Base-by-base conservation (phyloP, 2,113 vertebrate species). In the Heliornis fulica region DNA sequence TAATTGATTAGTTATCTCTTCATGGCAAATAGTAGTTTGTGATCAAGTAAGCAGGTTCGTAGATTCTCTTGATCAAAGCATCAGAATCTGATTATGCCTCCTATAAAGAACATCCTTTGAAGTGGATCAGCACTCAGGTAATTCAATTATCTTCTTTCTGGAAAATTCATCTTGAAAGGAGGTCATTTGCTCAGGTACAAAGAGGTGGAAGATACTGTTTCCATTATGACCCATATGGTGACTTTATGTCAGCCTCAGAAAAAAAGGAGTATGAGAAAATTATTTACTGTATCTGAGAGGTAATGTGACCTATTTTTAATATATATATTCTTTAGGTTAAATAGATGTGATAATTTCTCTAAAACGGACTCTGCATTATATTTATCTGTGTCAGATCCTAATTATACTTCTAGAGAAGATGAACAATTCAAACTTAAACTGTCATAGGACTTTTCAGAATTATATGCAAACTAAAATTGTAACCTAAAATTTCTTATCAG, bases 161-260 rank as follows among this genome's bases (percentile, higher is more conserved):
- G 70, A 96, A 92, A 97, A 96, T 94, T 97, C 74, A 61, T 92
- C 93, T 94, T 96, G 81, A 97, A 96, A 96, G 89, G 69, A 93
- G 90, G 75, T 97, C 87, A 91, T 98, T 97, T 98, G 96, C 92
- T 97, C 95, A 97, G 97, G 96, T 98, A 97, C 89, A 95, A 96
- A 96, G 93, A 43, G 64, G 78, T 89, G 65, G 86, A 92, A 91
- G 95, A 86, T 93, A 83, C 85, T 94, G 83, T 95, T 97, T 97
- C 94, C 79, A 87, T 96, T 94, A 60, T 86, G 94, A 90, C 82
- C 94, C 97, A 94, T 96, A 88, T 97, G 96, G 91, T 91, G 90
- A 94, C 95, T 97, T 97, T 92, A 56, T 46, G 72, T 74, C 70
- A 51, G 59, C 21, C 31, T 84, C 68, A 61, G 65, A 46, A 32